Evolutionary conservation across 1,140 invertebrate species (phyloP), one percentile per base, ranked within the genome.

Genomic region (Ceratosolen solmsi): DNA sequence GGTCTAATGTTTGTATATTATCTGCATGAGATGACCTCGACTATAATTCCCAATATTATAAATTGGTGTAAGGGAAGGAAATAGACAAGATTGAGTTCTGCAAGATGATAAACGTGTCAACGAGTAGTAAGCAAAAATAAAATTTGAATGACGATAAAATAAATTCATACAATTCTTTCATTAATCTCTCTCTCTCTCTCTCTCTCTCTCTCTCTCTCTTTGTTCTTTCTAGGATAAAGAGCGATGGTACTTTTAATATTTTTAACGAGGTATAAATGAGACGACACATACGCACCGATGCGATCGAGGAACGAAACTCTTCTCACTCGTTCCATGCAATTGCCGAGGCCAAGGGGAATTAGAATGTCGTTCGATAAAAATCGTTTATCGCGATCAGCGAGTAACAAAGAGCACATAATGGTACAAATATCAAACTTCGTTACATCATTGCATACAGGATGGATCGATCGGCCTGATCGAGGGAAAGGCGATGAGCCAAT

Each of bases 291-390:
- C 33, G 33, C 30, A 54, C 17, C 30, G 13, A 36, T 36, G 8
- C 1, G 63, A 36, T 65, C 63, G 33, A 0, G 33, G 20, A 22
- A 33, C 63, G 20, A 38, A 68, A 17, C 7, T 68, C 36, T n/a
- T 38, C 20, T 13, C 56, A 3, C n/a, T 68, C n/a, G 33, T 68
- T 8, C 63, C 0, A 11, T 54, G 36, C 22, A 68, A 68, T 68
- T 20, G 38, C 36, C 4, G 25, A 63, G 60, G 15, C 30, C 63
- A 68, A 68, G 27, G 38, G 63, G 27, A 68, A 68, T 68, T 68
- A 68, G 63, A 68, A 68, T 38, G 63, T 68, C 63, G 63, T 33
- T 68, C n/a, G n/a, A n/a, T n/a, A n/a, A n/a, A n/a, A n/a, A n/a
- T n/a, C 33, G 36, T 68, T 68, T 38, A 68, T 38, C 63, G 36